These are phyloP conservation scores for Nasonia vitripennis DNA, from an alignment of 1,140 invertebrate genomes.

Conservation along the genomic window DNA sequence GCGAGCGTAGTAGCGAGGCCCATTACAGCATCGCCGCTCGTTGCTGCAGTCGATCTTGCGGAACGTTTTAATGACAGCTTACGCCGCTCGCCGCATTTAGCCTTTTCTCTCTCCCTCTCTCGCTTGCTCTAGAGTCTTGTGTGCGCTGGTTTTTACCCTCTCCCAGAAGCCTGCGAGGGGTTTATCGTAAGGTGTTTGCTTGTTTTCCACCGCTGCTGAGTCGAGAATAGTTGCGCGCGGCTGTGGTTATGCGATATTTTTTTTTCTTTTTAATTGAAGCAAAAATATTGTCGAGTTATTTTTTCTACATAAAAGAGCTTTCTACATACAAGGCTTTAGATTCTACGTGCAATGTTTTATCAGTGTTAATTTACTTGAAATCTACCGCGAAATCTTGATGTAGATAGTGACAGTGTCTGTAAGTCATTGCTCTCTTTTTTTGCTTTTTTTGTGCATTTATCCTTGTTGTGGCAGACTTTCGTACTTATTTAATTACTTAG, in stretches of 20 bases:
- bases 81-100: conserved; percentile 55
- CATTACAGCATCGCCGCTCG: conserved; percentile 47
- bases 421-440: too few species aligned
- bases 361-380: too few species aligned
- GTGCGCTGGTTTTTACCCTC: neutral
- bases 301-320: too few species aligned
- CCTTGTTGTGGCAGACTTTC: too few species aligned
- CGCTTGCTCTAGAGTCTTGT: neutral
- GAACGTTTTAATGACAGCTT: conserved; percentile 75
- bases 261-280: too few species aligned
- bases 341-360: too few species aligned
- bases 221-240: neutral
- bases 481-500: too few species aligned
- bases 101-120: neutral
- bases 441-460: too few species aligned
- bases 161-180: neutral
- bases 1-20: neutral
- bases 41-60: conserved; percentile 70
- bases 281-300: too few species aligned
- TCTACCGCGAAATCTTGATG: too few species aligned
- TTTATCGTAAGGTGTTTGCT: neutral
- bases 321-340: too few species aligned
- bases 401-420: too few species aligned
- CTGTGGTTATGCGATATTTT: neutral
- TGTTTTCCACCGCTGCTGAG: neutral